Evolutionary conservation across 2,113 vertebrate species (phyloP).

Genomic region (Oncorhynchus nerka): DNA sequence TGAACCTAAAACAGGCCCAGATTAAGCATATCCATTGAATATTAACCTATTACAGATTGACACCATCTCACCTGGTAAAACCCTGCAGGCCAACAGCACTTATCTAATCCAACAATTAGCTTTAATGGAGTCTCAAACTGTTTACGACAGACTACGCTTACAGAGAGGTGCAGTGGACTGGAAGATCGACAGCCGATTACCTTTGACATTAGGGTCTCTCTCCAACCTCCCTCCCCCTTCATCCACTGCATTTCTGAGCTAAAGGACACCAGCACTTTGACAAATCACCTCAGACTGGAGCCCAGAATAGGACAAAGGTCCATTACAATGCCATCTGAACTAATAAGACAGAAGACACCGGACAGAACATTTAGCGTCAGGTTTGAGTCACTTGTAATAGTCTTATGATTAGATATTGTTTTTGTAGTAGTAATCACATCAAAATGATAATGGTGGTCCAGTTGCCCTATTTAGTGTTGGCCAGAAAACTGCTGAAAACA

Average conservation of each 20-base stretch:
- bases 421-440: no score
- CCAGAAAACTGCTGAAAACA: no score
- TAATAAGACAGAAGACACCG: constrained; percentile 16
- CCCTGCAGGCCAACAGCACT: constrained; percentile 15
- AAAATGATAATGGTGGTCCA: no score
- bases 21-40: background rate
- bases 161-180: constrained; percentile 26
- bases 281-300: constrained; percentile 31
- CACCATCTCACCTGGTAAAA: constrained; percentile 1
- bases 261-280: constrained; percentile 37
- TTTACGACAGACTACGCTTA: constrained; percentile 14
- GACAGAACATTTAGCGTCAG: constrained; percentile 5
- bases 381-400: background rate
- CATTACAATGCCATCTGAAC: constrained; percentile 27
- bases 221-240: background rate
- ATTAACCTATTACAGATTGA: background rate
- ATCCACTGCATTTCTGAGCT: constrained; percentile 18
- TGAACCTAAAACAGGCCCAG: no score
- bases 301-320: constrained; percentile 33
- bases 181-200: constrained; percentile 43
- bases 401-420: no score
- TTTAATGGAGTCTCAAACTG: constrained; percentile 22
- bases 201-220: constrained; percentile 46
- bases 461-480: no score
- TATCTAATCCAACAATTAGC: constrained; percentile 32